phyloP scores from a whole-genome alignment of 2,888 invertebrate species.

The Cephus pulcher region DNA sequence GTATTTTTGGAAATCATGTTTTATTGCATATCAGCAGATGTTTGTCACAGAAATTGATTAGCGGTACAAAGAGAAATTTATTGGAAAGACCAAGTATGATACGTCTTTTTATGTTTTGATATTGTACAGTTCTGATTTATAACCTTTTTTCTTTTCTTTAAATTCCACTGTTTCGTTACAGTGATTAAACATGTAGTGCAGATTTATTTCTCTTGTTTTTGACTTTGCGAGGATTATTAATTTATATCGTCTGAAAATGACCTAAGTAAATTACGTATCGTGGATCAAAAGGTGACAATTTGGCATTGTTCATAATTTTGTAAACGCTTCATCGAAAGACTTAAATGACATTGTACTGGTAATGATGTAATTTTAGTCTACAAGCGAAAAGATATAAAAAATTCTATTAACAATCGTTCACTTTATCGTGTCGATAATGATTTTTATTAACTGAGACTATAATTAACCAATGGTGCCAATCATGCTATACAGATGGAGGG shows the following conservation, averaged over 20 bases:
- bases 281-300: neutral
- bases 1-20: neutral
- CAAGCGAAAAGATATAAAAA: neutral
- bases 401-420: slow-evolving; percentile 12
- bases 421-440: slow-evolving; percentile 1
- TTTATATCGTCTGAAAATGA: neutral
- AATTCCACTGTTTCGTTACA: neutral
- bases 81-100: neutral
- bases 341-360: slow-evolving; percentile 6
- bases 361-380: slow-evolving; percentile 10
- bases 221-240: neutral
- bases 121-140: slow-evolving; percentile 7
- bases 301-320: neutral
- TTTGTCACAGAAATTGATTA: neutral
- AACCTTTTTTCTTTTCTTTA: neutral
- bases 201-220: neutral
- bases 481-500: slow-evolving; percentile 25
- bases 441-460: neutral
- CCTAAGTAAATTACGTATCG: neutral
- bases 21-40: neutral
- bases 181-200: neutral
- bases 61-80: neutral
- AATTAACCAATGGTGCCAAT: slow-evolving; percentile 7
- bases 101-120: slow-evolving; percentile 21
- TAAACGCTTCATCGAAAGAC: slow-evolving; percentile 13